Evolutionary conservation across 1,140 invertebrate species (phyloP).

Genomic region (Aphaenogaster rudis): DNA sequence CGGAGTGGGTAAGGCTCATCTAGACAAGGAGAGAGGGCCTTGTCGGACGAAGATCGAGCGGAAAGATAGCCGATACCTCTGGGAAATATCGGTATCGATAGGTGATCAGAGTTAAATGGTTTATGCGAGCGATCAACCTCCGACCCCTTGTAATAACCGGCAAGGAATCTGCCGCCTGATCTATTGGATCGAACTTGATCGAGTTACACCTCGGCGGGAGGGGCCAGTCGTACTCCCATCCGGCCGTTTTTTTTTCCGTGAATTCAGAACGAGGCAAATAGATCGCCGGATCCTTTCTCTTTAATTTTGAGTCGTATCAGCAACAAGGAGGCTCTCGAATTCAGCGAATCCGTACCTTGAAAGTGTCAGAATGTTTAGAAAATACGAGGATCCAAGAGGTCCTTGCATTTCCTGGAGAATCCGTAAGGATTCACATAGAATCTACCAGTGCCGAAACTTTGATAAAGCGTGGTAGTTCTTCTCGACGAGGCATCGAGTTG

Average conservation of each 20-base stretch:
- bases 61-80: slow-evolving; percentile 83
- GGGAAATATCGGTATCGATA: slow-evolving; percentile 85
- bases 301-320: not conserved
- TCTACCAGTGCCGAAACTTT: not conserved
- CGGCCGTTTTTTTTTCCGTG: not conserved
- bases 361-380: not conserved
- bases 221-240: slow-evolving; percentile 49
- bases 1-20: slow-evolving; percentile 79
- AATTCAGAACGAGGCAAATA: slow-evolving; percentile 10
- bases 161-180: slow-evolving; percentile 85
- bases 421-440: not conserved
- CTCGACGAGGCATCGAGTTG: not conserved
- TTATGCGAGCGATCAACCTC: slow-evolving; percentile 84
- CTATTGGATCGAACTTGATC: slow-evolving; percentile 84
- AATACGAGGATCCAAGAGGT: not conserved
- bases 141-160: slow-evolving; percentile 84
- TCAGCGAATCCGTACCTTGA: not conserved
- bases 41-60: slow-evolving; percentile 76
- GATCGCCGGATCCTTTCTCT: not conserved
- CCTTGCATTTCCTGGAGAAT: not conserved
- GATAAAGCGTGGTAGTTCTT: not conserved
- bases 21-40: slow-evolving; percentile 72
- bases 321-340: not conserved
- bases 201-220: slow-evolving; percentile 79
- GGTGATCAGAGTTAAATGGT: slow-evolving; percentile 84